Percentiles rank a stretch among this genome's conserved stretches.
Conservation (phyloP, 2,888 invertebrate genomes). For the Argynnis bischoffii region DNA sequence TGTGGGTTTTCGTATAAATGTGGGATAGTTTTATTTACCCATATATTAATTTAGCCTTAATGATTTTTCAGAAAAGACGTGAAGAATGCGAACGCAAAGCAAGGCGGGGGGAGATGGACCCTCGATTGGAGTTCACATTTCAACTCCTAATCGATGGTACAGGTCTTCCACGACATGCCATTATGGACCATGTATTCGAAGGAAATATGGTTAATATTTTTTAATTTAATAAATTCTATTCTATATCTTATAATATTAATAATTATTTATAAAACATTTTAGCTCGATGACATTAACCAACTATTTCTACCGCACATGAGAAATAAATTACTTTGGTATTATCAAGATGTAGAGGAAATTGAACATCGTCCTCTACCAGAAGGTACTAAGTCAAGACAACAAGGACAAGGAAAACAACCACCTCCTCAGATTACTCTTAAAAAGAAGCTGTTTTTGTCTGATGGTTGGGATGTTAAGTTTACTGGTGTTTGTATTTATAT, state of each 20-base stretch:
- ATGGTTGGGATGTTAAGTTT: conserved; percentile 91
- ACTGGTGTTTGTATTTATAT: conserved; percentile 93
- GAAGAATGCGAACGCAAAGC: conserved; percentile 97
- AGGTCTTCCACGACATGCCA: conserved; percentile 89
- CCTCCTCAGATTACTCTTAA: conserved; percentile 79
- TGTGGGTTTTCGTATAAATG: background rate
- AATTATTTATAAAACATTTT: conserved; percentile 40
- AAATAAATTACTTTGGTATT: conserved; percentile 93
- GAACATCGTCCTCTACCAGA: conserved; percentile 78
- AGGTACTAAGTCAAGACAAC: conserved; percentile 72
- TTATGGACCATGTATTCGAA: conserved; percentile 95
- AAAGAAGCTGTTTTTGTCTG: conserved; percentile 92
- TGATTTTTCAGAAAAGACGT: conserved; percentile 81
- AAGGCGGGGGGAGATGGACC: conserved; percentile 95
- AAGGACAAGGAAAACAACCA: conserved; percentile 71
- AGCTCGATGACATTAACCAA: conserved; percentile 93
- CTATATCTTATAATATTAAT: background rate
- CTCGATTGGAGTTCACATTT: conserved; percentile 94
- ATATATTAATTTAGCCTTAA: background rate
- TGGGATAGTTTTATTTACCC: background rate
- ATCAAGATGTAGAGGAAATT: conserved; percentile 91
- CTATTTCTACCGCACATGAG: conserved; percentile 92
- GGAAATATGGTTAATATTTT: conserved; percentile 84
- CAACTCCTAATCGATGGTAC: conserved; percentile 93
- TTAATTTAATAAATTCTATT: background rate